Base-by-base conservation (phyloP, 1,140 invertebrate genomes). In the Gryllus bimaculatus region DNA sequence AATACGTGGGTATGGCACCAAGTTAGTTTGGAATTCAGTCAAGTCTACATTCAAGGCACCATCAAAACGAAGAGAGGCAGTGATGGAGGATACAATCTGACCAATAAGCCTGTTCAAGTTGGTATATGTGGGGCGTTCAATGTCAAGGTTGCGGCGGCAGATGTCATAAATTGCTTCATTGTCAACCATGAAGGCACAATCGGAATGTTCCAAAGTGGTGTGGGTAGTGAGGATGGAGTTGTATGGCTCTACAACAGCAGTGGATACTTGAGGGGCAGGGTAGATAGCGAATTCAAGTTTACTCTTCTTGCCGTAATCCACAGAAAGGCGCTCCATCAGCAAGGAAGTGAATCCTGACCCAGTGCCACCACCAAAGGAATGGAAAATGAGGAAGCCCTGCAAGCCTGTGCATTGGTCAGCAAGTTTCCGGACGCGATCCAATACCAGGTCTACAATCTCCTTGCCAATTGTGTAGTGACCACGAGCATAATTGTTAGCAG, bases 161-260 rank as follows among this genome's bases (percentile, higher is more conserved):
- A 97, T 96, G 84, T 96, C 95, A 82, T 96, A 96, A 83, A 96
- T 96, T 81, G 94, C 94, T 85, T 96, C 94, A 85, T 95, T 93
- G 87, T 95, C 94, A 21, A 95, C 93, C 93, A 95, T 95, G 85
- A 95, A 96, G 13, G 94, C 93, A 81, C 93, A 95, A 84, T 94
- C 94, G 0, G 92, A 95, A 86, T 96, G 93, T 85, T 95, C 94
- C 48, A 91, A 84, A 20, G 92, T 94, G 77, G 89, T 89, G 81
- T 90, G 89, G 18, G 89, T 90, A n/a, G 89, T 90, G 47, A 91
- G 83, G 80, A 91, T 89, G 8, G 90, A 89, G 82, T 91, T 92
- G 86, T 93, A 93, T 0, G 91, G 91, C 82, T 93, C 91, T 18
- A 92, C 92, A 8, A 92, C 91, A 77, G 92, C 91, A 10, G 89